Evolutionary conservation across 2,113 vertebrate species (phyloP).

Genomic region (Aepyceros melampus): DNA sequence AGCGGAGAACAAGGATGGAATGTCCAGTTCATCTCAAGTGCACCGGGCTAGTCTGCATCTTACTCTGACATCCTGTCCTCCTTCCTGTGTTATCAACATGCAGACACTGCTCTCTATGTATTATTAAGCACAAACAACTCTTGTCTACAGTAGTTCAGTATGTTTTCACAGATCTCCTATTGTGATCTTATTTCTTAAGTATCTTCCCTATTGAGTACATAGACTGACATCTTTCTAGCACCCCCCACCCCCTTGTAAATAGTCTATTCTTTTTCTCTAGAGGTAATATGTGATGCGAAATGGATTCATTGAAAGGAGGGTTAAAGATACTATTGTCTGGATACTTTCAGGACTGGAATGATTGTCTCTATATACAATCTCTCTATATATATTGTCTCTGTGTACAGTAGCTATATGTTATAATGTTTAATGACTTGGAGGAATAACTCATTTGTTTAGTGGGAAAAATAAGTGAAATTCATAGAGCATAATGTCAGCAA

Average conservation of each 20-base stretch:
- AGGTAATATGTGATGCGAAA: not conserved
- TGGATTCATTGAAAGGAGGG: not conserved
- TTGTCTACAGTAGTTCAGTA: not conserved
- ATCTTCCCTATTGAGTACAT: not conserved
- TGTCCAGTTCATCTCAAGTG: not conserved
- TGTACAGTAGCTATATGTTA: not conserved
- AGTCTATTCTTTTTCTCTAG: not conserved
- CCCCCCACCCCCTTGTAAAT: not conserved
- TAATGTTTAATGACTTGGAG: not conserved
- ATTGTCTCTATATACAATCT: not conserved
- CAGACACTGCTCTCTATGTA: accelerated
- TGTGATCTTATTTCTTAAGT: not conserved
- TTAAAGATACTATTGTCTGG: not conserved
- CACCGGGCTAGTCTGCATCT: accelerated
- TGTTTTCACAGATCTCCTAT: not conserved
- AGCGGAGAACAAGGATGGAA: not conserved
- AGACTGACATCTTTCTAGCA: not conserved
- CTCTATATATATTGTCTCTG: not conserved
- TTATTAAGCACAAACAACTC: not conserved
- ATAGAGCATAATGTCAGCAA: not conserved
- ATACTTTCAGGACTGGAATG: not conserved
- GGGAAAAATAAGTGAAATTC: not conserved
- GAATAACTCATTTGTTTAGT: not conserved
- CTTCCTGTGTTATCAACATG: not conserved
- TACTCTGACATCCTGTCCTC: not conserved